Conservation (phyloP, 2,888 invertebrate species). For the Conchocele bisecta region DNA sequence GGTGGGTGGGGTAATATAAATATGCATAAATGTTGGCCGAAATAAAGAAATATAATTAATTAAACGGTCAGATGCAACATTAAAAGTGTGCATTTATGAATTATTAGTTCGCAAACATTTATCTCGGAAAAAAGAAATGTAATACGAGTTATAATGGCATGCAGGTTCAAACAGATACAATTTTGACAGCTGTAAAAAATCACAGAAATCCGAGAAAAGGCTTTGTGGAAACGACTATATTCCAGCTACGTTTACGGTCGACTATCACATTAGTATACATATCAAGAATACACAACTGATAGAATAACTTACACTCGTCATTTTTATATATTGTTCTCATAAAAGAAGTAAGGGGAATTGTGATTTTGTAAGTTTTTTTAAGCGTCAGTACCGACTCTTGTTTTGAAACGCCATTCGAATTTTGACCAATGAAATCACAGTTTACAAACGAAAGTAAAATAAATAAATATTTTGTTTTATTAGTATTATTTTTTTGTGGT, state of each 20-base stretch:
- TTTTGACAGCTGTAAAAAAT: constrained; percentile 4
- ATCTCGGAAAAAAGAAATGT: background rate
- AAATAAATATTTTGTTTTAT: too few relatives aligned
- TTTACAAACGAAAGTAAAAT: too few relatives aligned
- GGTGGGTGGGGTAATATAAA: background rate
- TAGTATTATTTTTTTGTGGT: too few relatives aligned
- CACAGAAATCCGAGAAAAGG: background rate
- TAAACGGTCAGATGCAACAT: background rate
- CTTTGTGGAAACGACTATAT: background rate
- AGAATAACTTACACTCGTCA: constrained; percentile 20
- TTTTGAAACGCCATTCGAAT: too few relatives aligned
- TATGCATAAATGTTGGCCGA: background rate
- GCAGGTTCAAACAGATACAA: constrained; percentile 1
- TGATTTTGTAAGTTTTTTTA: constrained; percentile 10
- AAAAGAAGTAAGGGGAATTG: background rate
- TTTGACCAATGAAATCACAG: constrained; percentile 22
- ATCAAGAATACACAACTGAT: background rate
- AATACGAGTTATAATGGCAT: background rate
- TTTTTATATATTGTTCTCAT: background rate
- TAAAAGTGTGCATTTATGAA: background rate
- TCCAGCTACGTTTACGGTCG: background rate
- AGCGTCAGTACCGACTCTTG: background rate
- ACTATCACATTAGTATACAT: background rate
- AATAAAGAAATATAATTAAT: background rate
- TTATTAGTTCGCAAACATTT: background rate